Conservation (phyloP, 2,113 vertebrate species). For the Amphilophus citrinellus region DNA sequence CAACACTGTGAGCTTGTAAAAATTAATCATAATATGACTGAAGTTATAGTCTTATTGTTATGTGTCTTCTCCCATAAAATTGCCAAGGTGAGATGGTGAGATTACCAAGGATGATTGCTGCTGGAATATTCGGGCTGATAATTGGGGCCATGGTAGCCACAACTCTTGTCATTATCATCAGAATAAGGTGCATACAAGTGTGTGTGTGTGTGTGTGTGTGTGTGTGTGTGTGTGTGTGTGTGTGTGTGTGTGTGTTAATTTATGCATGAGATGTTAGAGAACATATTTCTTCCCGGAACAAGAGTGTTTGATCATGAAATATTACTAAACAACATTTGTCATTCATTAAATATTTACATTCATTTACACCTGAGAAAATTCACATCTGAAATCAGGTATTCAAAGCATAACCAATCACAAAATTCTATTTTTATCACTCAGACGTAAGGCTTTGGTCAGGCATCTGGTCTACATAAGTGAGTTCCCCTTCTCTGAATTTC, state of each 20-base stretch:
- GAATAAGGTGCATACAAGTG: neutral
- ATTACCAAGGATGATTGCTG: neutral
- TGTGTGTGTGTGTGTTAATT: neutral
- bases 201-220: neutral
- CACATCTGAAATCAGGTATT: neutral
- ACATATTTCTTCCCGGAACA: rapidly evolving
- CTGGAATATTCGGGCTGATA: neutral
- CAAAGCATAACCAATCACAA: neutral
- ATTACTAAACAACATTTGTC: too few relatives aligned
- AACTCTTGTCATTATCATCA: neutral
- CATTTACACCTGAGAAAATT: neutral
- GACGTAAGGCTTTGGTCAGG: rapidly evolving
- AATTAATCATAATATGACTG: neutral
- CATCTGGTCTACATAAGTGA: neutral
- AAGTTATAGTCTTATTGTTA: neutral
- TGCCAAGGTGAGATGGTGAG: neutral
- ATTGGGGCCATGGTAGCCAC: neutral
- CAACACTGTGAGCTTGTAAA: neutral
- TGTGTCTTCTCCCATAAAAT: neutral
- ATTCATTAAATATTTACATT: too few relatives aligned
- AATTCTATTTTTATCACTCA: neutral
- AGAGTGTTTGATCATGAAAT: too few relatives aligned
- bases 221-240: neutral
- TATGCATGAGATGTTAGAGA: neutral
- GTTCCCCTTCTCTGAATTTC: rapidly evolving